Conservation (phyloP, 2,113 vertebrate genomes). For the Micronycteris hirsuta region DNA sequence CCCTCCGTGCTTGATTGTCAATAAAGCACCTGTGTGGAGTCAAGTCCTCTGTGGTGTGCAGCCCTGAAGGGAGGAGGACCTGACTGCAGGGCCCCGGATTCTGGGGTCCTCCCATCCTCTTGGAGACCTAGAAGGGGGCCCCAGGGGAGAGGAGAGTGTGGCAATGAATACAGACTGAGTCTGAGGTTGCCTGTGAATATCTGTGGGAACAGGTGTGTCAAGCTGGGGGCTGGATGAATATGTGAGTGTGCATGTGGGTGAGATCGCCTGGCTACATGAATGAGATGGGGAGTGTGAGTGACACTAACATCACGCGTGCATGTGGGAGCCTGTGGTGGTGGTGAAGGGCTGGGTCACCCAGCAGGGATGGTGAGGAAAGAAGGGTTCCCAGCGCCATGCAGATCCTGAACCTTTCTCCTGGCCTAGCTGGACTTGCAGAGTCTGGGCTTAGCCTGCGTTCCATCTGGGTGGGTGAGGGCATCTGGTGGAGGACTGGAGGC, state of each 20-base stretch:
- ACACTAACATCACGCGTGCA: not conserved
- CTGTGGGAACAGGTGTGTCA: not conserved
- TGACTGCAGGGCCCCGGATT: not conserved
- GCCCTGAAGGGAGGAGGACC: not conserved
- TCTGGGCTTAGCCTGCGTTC: not conserved
- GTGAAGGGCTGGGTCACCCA: not conserved
- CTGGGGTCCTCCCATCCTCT: not conserved
- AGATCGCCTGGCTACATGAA: not conserved
- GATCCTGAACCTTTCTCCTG: not conserved
- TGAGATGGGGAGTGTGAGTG: not conserved
- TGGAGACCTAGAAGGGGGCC: not conserved
- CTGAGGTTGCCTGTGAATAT: not conserved
- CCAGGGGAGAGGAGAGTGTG: not conserved
- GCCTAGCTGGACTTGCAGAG: not conserved
- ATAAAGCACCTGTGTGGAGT: slow-evolving; percentile 44
- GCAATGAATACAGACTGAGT: not conserved
- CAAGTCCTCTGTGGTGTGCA: not conserved
- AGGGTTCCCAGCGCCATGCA: not conserved
- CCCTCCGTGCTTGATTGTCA: not conserved
- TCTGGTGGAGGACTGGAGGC: too few relatives aligned
- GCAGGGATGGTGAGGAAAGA: not conserved
- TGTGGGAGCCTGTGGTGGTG: not conserved
- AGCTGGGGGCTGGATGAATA: not conserved
- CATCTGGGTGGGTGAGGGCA: not conserved
- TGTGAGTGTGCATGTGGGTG: not conserved